Evolutionary conservation across 1,140 invertebrate species (phyloP), one percentile per base, ranked within the genome.

Genomic region (Halictus rubicundus): DNA sequence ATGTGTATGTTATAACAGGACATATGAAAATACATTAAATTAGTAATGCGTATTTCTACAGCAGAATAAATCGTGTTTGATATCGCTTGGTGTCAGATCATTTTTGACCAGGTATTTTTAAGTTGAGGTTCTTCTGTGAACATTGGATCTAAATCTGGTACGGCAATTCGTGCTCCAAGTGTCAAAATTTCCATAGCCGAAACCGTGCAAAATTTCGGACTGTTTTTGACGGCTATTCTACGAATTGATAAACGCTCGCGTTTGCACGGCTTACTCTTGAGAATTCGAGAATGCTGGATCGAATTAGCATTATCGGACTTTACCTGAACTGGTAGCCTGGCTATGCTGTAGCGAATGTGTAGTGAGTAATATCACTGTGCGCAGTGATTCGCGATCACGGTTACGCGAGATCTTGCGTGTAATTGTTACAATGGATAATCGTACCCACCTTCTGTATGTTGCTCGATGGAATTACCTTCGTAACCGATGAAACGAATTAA

Each of bases 251-350:
- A 63, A 52, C 68, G 68, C 59, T 7, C 60, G 83, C 61, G 64
- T 80, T 81, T 52, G 46, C 59, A 27, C 32, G 14, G 37, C 61
- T 4, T 42, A 42, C 68, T 65, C 27, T 42, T 54, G 68, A 78
- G 68, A 71, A 70, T 78, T 78, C 42, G 57, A 61, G 66, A 60
- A 69, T 46, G 54, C 46, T 49, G 74, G 32, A 57, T 25, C 74
- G 54, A 76, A 76, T 76, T 39, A 69, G 65, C 65, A 42, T 69
- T 68, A 69, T 37, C 68, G 21, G 23, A 16, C 54, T n/a, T 2
- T 2, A 21, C 39, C 14, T 42, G 21, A 46, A 27, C 10, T 5
- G 6, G 19, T 32, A 23, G 27, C 42, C 52, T 42, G 54, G 10
- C 39, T 14, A 61, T 19, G 39, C 8, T 14, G 19, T 9, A 42